Base-by-base conservation (phyloP, 2,113 vertebrate genomes). In the Tychaedon coryphoeus region DNA sequence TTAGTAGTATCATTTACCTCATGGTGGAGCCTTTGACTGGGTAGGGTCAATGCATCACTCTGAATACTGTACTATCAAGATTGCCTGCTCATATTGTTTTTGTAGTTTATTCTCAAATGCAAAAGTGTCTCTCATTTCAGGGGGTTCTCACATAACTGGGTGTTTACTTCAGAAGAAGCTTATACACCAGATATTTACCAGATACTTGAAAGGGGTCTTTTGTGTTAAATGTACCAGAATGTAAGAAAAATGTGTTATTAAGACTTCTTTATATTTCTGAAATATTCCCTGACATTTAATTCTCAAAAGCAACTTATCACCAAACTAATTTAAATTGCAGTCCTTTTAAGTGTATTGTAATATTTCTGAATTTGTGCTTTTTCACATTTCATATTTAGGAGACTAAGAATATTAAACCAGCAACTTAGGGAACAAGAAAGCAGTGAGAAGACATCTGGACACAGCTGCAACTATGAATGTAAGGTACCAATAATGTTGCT, bases 391-490 rank as follows among this genome's bases (percentile, higher is more conserved):
- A 26, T 5, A 5, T 95, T 60, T 88, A 99, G 99, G 91, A 97
- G 96, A 77, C 88, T 99, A 76, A 98, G 97, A 96, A 98, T 97
- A 90, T 85, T 99, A 95, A 98, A 98, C 86, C 98, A 99, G 88
- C 98, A 98, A 97, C 95, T 99, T 16, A 71, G 93, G 88, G 98
- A 99, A 74, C 97, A 77, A 78, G 98, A 98, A 95, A 96, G 96
- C 92, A 95, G 73, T 53, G 97, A 97, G 93, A 97, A 96, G 64
- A 92, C 93, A 65, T 93, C 92, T 94, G 94, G 96, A 26, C 70
- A 88, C 25, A 98, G 97, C 51, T 97, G 86, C 76, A 97, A 65
- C 89, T 97, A 98, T 81, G 98, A 99, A 97, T 95, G 99, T 99
- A 97, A 97, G 96, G 95, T 95, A 90, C 61, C 72, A 71, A 31